These are phyloP conservation scores for Tapirus terrestris DNA, from an alignment of 2,113 vertebrate genomes.

Conservation along the genomic window DNA sequence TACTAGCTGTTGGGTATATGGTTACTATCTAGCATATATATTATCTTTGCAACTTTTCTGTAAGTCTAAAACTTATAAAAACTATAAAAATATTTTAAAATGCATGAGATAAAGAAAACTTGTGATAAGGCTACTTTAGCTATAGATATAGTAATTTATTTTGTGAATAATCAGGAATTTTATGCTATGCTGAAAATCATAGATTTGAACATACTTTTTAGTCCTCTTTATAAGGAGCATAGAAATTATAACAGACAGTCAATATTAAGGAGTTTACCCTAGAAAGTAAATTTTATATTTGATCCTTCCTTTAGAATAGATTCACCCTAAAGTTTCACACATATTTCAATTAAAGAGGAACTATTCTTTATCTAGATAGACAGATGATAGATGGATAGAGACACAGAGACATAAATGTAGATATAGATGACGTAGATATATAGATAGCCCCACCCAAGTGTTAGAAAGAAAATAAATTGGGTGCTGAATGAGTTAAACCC, in stretches of 20 bases:
- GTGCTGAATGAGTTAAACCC: background rate
- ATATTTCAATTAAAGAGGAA: background rate
- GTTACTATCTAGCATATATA: background rate
- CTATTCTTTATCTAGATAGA: background rate
- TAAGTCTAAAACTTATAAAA: background rate
- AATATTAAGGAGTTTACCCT: background rate
- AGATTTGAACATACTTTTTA: background rate
- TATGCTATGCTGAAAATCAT: background rate
- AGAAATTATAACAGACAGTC: background rate
- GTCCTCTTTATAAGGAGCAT: background rate
- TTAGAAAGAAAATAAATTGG: slow-evolving; percentile 21
- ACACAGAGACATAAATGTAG: background rate
- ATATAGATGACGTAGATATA: background rate
- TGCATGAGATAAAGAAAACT: background rate
- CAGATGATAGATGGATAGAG: background rate
- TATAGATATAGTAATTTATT: background rate
- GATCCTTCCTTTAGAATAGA: background rate
- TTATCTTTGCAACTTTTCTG: background rate
- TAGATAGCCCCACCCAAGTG: background rate
- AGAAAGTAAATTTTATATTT: background rate
- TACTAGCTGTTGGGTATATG: background rate
- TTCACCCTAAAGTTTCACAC: background rate
- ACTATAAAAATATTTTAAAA: background rate
- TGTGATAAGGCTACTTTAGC: background rate
- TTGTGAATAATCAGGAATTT: background rate